Conservation (phyloP, 2,113 vertebrate species). For the Heterochromis multidens region DNA sequence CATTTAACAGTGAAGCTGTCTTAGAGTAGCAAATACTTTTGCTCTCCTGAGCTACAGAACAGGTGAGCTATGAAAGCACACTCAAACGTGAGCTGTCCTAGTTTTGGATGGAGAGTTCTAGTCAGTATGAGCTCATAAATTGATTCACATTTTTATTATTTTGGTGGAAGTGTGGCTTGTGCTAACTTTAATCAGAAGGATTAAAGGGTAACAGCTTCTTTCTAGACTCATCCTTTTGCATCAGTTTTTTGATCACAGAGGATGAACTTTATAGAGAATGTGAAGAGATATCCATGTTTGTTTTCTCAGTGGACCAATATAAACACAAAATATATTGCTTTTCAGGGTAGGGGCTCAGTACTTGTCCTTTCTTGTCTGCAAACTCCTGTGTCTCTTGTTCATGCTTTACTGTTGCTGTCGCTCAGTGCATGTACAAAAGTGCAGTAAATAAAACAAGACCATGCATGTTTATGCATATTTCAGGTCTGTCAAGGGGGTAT, state of each 20-base stretch:
- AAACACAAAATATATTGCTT: background rate
- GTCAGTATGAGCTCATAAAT: background rate
- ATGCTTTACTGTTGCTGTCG: background rate
- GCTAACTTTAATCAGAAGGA: background rate
- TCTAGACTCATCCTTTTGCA: background rate
- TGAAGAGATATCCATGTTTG: background rate
- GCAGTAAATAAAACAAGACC: constrained; percentile 33
- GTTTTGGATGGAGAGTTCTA: background rate
- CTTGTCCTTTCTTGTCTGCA: background rate
- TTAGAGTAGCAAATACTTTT: constrained; percentile 1
- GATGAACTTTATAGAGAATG: background rate
- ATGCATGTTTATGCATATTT: constrained; percentile 26
- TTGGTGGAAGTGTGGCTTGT: background rate
- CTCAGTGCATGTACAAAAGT: background rate
- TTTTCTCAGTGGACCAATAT: background rate
- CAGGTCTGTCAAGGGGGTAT: background rate
- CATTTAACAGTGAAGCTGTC: background rate
- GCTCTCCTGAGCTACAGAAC: background rate
- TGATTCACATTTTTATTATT: background rate
- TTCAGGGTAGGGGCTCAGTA: background rate
- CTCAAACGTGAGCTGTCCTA: background rate
- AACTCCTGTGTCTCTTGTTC: background rate
- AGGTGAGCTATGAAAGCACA: constrained; percentile 6
- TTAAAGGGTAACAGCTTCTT: background rate
- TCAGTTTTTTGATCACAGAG: background rate